phyloP scores from a whole-genome alignment of 1,140 invertebrate species.

The Rhysida immarginata region DNA sequence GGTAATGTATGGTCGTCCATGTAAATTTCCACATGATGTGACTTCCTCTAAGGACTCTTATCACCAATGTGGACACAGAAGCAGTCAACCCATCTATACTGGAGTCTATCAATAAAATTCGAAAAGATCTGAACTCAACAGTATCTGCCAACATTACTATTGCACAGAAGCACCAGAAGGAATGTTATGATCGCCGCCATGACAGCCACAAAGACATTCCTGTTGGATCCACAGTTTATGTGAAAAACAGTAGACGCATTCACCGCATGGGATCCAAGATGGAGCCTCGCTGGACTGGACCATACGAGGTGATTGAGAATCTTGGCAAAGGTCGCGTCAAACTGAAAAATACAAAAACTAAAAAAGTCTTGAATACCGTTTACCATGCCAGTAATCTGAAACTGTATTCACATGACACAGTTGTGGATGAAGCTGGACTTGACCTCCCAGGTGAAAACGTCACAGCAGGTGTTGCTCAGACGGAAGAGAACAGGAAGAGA shows the following conservation, averaged over 20 bases:
- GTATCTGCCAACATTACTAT: background rate
- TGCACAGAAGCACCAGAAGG: constrained; percentile 2
- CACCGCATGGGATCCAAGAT: constrained; percentile 6
- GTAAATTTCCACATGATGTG: background rate
- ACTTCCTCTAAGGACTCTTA: background rate
- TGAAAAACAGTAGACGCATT: background rate
- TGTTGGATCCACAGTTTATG: constrained; percentile 5
- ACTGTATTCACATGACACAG: background rate
- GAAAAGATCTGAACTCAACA: background rate
- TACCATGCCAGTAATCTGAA: background rate
- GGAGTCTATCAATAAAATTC: background rate
- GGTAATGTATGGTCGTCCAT: background rate
- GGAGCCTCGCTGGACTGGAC: constrained; percentile 8
- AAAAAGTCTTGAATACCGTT: background rate
- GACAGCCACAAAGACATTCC: constrained; percentile 1
- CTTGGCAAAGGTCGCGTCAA: background rate
- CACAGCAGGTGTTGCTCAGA: background rate
- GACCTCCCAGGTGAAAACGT: too few species aligned
- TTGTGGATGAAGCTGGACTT: too few species aligned
- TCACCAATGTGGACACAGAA: background rate
- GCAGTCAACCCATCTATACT: background rate
- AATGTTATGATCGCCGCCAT: constrained; percentile 7
- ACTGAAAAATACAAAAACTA: background rate
- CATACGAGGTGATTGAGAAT: constrained; percentile 1
- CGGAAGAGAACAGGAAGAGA: background rate